Percentiles rank a stretch among this genome's conserved stretches.
These are phyloP conservation scores for Drosophila pseudoobscura DNA, from an alignment of 1,140 invertebrate genomes.

Conservation along the genomic window DNA sequence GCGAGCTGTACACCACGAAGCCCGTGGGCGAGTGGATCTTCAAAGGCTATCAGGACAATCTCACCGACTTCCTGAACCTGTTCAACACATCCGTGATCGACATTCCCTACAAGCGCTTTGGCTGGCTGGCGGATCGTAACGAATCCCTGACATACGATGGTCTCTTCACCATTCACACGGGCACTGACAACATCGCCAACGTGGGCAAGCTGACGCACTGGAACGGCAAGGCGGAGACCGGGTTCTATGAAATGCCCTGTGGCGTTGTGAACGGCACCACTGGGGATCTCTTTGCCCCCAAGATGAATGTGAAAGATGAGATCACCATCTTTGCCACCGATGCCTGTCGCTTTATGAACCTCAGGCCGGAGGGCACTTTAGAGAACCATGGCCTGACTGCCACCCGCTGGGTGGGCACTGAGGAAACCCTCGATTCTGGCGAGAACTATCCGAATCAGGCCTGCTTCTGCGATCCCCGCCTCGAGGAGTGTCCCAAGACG, in stretches of 20 bases:
- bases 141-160: slow-evolving; percentile 89
- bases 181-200: slow-evolving; percentile 85
- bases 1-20: slow-evolving; percentile 86
- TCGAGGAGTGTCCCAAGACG: slow-evolving; percentile 83
- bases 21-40: slow-evolving; percentile 88
- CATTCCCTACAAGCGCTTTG: slow-evolving; percentile 89
- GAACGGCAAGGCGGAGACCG: slow-evolving; percentile 86
- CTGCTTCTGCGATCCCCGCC: slow-evolving; percentile 84
- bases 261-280: slow-evolving; percentile 87
- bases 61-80: slow-evolving; percentile 86
- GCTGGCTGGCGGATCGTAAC: slow-evolving; percentile 92
- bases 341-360: slow-evolving; percentile 86
- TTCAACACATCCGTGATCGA: slow-evolving; percentile 85
- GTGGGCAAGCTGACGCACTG: slow-evolving; percentile 88
- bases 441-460: slow-evolving; percentile 85
- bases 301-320: slow-evolving; percentile 84
- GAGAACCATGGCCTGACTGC: slow-evolving; percentile 85
- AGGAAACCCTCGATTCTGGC: slow-evolving; percentile 88
- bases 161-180: slow-evolving; percentile 89
- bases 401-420: slow-evolving; percentile 86
- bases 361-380: slow-evolving; percentile 67
- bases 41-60: slow-evolving; percentile 89
- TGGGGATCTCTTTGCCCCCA: slow-evolving; percentile 91
- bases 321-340: slow-evolving; percentile 88
- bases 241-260: slow-evolving; percentile 86